Conservation (phyloP, 2,113 vertebrate species). For the Microtus montanus region DNA sequence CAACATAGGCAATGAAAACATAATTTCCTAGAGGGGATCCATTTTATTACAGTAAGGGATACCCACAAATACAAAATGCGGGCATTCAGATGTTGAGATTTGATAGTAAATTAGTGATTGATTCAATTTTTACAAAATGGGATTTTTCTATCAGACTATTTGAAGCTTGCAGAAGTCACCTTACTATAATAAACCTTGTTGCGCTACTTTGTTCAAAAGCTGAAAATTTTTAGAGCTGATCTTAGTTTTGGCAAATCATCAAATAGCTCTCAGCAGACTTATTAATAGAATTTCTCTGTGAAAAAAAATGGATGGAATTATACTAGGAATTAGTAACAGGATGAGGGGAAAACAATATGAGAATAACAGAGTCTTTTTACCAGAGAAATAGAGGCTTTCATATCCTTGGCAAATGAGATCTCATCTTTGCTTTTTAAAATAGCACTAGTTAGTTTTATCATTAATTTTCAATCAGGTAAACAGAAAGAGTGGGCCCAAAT, state of each 20-base stretch:
- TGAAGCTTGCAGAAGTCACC: constrained; percentile 30
- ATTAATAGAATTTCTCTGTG: constrained; percentile 49
- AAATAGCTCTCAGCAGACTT: constrained; percentile 53
- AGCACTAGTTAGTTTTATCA: background rate
- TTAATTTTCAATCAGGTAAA: constrained; percentile 6
- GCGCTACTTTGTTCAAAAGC: constrained; percentile 7
- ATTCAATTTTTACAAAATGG: constrained; percentile 8
- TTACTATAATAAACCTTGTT: constrained; percentile 25
- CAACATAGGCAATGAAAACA: background rate
- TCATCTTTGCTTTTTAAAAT: background rate
- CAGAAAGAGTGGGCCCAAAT: background rate
- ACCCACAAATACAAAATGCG: background rate
- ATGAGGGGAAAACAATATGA: background rate
- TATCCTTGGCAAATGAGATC: background rate
- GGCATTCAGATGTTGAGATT: background rate
- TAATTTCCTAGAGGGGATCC: background rate
- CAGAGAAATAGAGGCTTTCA: background rate
- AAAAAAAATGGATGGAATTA: constrained; percentile 50
- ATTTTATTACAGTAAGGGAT: background rate
- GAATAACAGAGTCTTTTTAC: background rate
- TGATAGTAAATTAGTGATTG: constrained; percentile 6
- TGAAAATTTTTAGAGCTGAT: constrained; percentile 43
- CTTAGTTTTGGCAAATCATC: constrained; percentile 66
- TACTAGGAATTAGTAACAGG: constrained; percentile 37
- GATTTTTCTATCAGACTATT: background rate